Percentiles rank a stretch among this genome's conserved stretches.
Evolutionary conservation across 2,797 vertebrate genomes (phyloP).

Genomic region (Spinibarbus caldwelli): DNA sequence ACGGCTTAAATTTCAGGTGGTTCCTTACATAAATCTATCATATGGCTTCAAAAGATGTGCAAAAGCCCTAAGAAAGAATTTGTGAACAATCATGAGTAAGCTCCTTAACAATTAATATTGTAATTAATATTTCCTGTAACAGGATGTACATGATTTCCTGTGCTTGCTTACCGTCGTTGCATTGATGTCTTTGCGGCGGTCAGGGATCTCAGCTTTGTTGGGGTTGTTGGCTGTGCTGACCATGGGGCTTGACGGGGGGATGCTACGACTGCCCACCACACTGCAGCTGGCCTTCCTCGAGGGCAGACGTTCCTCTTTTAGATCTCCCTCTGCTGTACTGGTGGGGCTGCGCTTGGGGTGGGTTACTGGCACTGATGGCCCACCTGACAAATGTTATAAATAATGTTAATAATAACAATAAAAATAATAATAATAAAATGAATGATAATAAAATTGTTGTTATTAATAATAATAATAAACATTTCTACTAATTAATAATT

Average conservation of each 20-base stretch:
- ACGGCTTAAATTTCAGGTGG: background rate
- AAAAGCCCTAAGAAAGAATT: background rate
- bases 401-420: background rate
- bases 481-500: background rate
- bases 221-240: slow-evolving; percentile 95
- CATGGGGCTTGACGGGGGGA: slow-evolving; percentile 92
- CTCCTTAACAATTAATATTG: background rate
- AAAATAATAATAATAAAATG: background rate
- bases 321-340: slow-evolving; percentile 84
- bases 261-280: slow-evolving; percentile 83
- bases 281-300: slow-evolving; percentile 86
- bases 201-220: slow-evolving; percentile 93
- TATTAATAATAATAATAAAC: background rate
- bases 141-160: background rate
- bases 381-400: slow-evolving; percentile 74
- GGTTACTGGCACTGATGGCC: slow-evolving; percentile 85
- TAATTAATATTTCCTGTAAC: background rate
- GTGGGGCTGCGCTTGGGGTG: slow-evolving; percentile 91
- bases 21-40: background rate
- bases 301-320: slow-evolving; percentile 87
- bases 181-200: slow-evolving; percentile 87
- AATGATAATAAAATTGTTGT: background rate
- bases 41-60: background rate
- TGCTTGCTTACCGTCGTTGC: slow-evolving; percentile 80
- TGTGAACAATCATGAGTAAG: background rate